phyloP scores from a whole-genome alignment of 2,797 vertebrate species.

The Neosilurus hyrtlii region DNA sequence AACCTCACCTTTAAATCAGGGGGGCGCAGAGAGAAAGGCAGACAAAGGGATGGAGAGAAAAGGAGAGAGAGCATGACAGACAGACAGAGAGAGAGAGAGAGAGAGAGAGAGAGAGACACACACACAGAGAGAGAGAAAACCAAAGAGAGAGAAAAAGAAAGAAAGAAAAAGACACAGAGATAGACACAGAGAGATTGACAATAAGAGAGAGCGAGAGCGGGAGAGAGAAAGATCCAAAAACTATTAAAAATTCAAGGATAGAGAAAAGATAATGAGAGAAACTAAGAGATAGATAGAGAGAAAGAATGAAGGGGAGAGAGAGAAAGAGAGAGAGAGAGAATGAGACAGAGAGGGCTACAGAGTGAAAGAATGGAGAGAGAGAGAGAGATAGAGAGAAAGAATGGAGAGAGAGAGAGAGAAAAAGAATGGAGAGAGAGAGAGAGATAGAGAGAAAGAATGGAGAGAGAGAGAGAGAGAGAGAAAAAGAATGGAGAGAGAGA shows the following conservation, averaged over 20 bases:
- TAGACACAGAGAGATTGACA: neutral
- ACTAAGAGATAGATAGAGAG: neutral
- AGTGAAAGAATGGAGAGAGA: no score
- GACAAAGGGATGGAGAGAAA: neutral
- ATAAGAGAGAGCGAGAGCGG: no score
- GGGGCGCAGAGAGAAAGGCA: no score
- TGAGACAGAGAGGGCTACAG: neutral
- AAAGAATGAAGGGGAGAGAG: neutral
- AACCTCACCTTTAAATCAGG: neutral
- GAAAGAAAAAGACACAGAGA: neutral
- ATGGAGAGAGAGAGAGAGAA: no score
- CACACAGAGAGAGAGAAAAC: neutral
- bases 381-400: no score
- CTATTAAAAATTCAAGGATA: neutral
- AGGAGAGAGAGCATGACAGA: neutral
- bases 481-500: no score
- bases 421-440: neutral
- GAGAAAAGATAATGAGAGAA: neutral
- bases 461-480: neutral
- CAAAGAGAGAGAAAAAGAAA: neutral
- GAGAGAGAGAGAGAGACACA: neutral
- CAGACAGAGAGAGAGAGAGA: neutral
- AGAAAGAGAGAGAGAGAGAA: neutral
- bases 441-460: neutral
- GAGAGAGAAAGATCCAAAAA: neutral